Base-by-base conservation (phyloP, 2,797 vertebrate species). In the Ceryle rudis region DNA sequence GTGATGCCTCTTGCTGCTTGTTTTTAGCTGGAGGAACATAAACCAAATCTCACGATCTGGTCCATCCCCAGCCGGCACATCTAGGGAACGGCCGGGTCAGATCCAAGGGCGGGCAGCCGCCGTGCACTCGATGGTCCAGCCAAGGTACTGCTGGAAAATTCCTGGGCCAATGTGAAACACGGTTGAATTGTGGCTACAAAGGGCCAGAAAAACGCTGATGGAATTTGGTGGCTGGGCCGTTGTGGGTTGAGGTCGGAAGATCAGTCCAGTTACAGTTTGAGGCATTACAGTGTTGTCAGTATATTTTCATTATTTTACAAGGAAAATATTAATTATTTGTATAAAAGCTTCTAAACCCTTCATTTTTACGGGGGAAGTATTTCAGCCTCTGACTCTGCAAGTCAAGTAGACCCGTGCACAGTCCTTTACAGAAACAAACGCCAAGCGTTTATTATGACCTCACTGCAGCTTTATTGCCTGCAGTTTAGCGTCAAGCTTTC, bases 111-210 rank as follows among this genome's bases (percentile, higher is more conserved):
- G 62, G n/a, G 39, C 37, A 19, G 3, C 55, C 5, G 41, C 41
- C 14, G 1, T 6, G 46, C 33, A 11, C 8, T 55, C 0, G 0
- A 4, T 46, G n/a, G 9, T 9, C 42, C 33, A 28, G 35, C 18
- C n/a, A 18, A 16, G 7, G 22, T 25, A 11, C 14, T 57, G 55
- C 8, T 21, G 37, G 37, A 46, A 73, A 37, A 20, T 5, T 26
- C 41, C 52, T 33, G 25, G 3, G 29, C 54, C 10, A 14, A 16
- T 26, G n/a, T 41, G 46, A 28, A 90, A 33, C 0, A 0, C 4
- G 28, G 28, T 9, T 26, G 54, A 42, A 29, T 33, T 26, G 2
- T 10, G 46, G 58, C 54, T 61, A 2, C 26, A 13, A 8, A 58
- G 23, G 9, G 14, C 39, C n/a, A 77, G 28, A 15, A 66, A 49